Evolutionary conservation across 2,888 invertebrate species (phyloP).

Genomic region (Brenthis ino): DNA sequence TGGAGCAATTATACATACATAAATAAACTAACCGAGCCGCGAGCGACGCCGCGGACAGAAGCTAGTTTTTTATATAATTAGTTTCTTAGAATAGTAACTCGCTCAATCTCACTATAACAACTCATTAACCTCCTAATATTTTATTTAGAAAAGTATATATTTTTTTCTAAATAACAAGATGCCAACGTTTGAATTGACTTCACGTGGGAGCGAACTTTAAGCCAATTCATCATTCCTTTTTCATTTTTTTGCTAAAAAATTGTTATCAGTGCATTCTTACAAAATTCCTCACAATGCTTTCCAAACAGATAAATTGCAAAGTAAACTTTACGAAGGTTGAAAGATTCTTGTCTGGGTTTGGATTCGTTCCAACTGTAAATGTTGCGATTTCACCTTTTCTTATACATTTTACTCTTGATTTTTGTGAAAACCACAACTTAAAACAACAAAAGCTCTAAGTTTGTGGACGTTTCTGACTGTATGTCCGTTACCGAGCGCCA

Average conservation of each 20-base stretch:
- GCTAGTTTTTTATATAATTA: too few relatives aligned
- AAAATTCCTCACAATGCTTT: conserved; percentile 7
- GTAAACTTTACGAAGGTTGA: conserved; percentile 10
- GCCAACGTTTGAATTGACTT: too few relatives aligned
- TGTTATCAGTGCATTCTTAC: conserved; percentile 3
- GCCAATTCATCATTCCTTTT: neutral
- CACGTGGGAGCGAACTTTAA: too few relatives aligned
- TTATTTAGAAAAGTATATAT: too few relatives aligned
- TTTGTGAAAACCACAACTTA: conserved; percentile 14
- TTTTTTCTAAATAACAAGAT: too few relatives aligned
- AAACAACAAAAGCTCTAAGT: conserved; percentile 15
- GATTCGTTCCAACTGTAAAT: conserved; percentile 19
- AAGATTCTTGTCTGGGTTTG: conserved; percentile 11
- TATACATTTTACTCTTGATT: conserved; percentile 15
- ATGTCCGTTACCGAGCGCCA: neutral
- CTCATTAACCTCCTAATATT: too few relatives aligned
- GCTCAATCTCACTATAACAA: too few relatives aligned
- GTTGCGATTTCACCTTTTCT: conserved; percentile 19
- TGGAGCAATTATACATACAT: too few relatives aligned
- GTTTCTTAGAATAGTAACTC: too few relatives aligned
- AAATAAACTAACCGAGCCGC: too few relatives aligned
- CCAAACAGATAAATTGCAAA: conserved; percentile 16
- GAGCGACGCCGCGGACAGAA: too few relatives aligned
- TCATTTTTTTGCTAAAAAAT: neutral
- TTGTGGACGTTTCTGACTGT: conserved; percentile 3